These are phyloP conservation scores for Eunapius fragilis DNA, from an alignment of 37 sponge, comb jelly and placozoan species.

Conservation along the genomic window DNA sequence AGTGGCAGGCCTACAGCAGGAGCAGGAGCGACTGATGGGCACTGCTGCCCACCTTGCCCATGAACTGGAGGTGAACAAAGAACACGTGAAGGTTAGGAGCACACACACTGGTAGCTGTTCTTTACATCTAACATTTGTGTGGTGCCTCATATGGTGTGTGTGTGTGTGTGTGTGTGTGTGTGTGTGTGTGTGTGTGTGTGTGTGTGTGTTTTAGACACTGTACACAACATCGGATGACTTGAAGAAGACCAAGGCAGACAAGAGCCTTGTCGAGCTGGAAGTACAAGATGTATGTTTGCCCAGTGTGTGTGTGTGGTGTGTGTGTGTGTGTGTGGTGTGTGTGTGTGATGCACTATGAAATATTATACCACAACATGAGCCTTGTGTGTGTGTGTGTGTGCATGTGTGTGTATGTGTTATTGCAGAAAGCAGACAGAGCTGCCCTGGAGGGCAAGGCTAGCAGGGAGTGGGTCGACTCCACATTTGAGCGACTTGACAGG, in stretches of 20 bases:
- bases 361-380: not conserved
- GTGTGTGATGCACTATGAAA: not conserved
- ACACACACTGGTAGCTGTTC: too few species aligned
- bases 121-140: not conserved
- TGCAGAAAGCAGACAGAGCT: conserved; percentile 93
- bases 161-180: too few species aligned
- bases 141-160: too few species aligned
- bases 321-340: not conserved
- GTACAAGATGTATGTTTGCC: conserved; percentile 62
- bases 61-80: conserved; percentile 82
- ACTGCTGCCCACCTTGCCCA: conserved; percentile 80
- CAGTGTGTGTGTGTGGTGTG: not conserved
- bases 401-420: not conserved
- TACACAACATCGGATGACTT: conserved; percentile 82
- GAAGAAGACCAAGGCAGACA: conserved; percentile 90
- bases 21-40: conserved; percentile 87
- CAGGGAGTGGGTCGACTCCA: conserved; percentile 94
- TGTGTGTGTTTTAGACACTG: conserved; percentile 64
- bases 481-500: conserved; percentile 85
- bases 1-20: conserved; percentile 74
- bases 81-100: conserved; percentile 74
- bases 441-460: conserved; percentile 95
- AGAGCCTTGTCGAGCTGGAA: conserved; percentile 66
- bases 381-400: not conserved
- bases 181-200: conserved; percentile 3